Evolutionary conservation across 53 echinoderm and acorn worm genomes (phyloP).

Genomic region (Henricia sp.): DNA sequence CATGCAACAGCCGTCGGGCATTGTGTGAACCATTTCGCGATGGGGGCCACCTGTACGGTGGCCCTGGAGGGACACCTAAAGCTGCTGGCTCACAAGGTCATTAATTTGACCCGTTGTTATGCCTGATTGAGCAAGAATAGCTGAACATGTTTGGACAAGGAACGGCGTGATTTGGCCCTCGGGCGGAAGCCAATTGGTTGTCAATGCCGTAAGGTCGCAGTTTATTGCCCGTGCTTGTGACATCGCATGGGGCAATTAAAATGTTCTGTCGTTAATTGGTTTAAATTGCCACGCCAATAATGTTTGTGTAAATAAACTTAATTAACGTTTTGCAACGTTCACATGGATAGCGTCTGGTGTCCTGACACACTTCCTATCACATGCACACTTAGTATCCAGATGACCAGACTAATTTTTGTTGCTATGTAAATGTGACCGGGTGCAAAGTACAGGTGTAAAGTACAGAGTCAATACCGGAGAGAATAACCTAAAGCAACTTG

Average conservation of each 20-base stretch:
- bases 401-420: no score
- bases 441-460: no score
- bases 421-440: not conserved
- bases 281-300: not conserved
- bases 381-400: no score
- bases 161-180: not conserved
- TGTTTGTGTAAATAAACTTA: constrained; percentile 6
- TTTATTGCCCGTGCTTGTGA: no score
- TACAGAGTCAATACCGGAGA: no score
- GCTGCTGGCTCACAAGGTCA: constrained; percentile 35
- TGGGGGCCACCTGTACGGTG: constrained; percentile 47
- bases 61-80: constrained; percentile 32
- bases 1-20: constrained; percentile 7
- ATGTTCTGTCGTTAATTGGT: not conserved
- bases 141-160: constrained; percentile 39
- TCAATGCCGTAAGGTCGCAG: constrained; percentile 42
- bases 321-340: not conserved
- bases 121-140: constrained; percentile 34
- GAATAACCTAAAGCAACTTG: no score
- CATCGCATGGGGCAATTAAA: no score
- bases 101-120: constrained; percentile 30
- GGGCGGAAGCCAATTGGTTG: constrained; percentile 24
- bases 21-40: constrained; percentile 36
- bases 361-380: no score
- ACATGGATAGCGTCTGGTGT: not conserved